phyloP scores from a whole-genome alignment of 2,888 invertebrate genomes.

The Muscina levida region DNA sequence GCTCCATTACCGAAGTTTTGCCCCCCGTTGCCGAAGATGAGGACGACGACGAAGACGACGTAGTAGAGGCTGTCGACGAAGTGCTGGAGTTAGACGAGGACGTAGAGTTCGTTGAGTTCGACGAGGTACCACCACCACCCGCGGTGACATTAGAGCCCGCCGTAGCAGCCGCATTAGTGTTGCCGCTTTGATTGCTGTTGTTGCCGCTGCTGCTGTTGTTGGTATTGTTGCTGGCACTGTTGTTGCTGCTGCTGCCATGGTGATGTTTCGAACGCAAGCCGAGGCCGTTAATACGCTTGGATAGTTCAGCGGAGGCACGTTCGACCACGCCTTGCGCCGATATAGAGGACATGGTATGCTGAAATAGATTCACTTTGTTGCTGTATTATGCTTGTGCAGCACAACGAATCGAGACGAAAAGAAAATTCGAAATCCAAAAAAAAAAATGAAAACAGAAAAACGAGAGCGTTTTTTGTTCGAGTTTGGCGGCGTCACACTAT shows the following conservation, averaged over 20 bases:
- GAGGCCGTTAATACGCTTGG: constrained; percentile 92
- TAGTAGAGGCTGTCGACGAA: constrained; percentile 67
- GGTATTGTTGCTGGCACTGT: constrained; percentile 73
- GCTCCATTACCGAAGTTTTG: constrained; percentile 89
- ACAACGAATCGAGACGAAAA: constrained; percentile 1
- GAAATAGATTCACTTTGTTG: constrained; percentile 77
- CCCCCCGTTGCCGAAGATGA: constrained; percentile 78
- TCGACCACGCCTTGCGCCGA: constrained; percentile 95
- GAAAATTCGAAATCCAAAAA: constrained; percentile 8
- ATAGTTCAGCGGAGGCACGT: constrained; percentile 93
- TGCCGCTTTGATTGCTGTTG: constrained; percentile 39
- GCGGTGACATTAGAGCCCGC: constrained; percentile 57
- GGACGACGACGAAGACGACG: constrained; percentile 65
- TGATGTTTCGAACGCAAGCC: constrained; percentile 84
- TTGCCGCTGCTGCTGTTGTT: constrained; percentile 66
- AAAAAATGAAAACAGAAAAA: background rate
- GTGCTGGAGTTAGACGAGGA: constrained; percentile 57
- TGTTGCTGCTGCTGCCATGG: constrained; percentile 74
- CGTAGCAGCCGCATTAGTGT: constrained; percentile 67
- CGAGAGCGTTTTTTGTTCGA: background rate
- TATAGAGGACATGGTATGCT: constrained; percentile 87
- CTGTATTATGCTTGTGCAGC: constrained; percentile 48
- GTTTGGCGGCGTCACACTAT: background rate
- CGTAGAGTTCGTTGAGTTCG: constrained; percentile 64
- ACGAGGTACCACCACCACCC: constrained; percentile 50